A percentile compares a stretch with the other conserved stretches of the same genome.
phyloP scores from a whole-genome alignment of 2,797 vertebrate genomes.

The Luscinia luscinia region DNA sequence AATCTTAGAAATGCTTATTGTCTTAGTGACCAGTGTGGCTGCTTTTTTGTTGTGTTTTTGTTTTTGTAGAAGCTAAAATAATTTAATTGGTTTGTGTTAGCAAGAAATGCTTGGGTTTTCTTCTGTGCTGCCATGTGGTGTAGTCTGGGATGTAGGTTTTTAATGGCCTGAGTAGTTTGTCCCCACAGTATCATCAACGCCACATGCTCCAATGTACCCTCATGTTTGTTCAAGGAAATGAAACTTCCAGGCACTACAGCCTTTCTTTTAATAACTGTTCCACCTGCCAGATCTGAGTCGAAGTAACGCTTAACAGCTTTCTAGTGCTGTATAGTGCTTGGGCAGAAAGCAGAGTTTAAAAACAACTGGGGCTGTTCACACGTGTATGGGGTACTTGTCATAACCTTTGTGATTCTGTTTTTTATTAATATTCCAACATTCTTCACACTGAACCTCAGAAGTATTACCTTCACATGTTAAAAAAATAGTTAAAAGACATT shows the following conservation, averaged over 20 bases:
- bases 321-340: not conserved
- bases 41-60: conserved; percentile 53
- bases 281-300: conserved; percentile 47
- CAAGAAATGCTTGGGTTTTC: conserved; percentile 62
- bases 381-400: not conserved
- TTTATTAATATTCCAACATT: not conserved
- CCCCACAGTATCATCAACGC: conserved; percentile 52
- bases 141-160: conserved; percentile 70
- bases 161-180: conserved; percentile 53
- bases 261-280: conserved; percentile 64
- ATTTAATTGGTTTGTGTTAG: conserved; percentile 53
- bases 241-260: conserved; percentile 39
- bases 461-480: not conserved
- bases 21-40: conserved; percentile 66
- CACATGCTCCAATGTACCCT: conserved; percentile 55
- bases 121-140: conserved; percentile 61
- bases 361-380: not conserved
- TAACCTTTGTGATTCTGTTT: not conserved
- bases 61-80: conserved; percentile 66
- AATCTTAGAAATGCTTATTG: conserved; percentile 78
- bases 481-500: not conserved
- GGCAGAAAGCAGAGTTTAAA: not conserved
- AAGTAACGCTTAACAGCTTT: conserved; percentile 9
- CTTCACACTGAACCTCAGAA: not conserved
- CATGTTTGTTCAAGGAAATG: conserved; percentile 56